Conservation (phyloP, 2,888 invertebrate genomes). For the Choristoneura rosaceana region DNA sequence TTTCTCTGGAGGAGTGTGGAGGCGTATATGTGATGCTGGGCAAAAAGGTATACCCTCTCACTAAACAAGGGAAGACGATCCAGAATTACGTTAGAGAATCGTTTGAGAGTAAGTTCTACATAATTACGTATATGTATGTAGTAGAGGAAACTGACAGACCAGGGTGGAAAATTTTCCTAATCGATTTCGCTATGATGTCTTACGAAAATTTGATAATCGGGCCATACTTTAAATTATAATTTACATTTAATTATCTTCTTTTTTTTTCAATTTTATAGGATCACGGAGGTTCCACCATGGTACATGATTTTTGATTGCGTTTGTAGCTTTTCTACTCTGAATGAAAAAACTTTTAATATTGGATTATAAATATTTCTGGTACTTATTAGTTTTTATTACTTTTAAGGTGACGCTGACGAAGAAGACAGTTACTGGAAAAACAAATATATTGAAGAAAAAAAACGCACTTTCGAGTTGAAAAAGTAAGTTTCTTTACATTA, state of each 20-base stretch:
- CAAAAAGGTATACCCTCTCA: constrained; percentile 70
- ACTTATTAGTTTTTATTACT: not conserved
- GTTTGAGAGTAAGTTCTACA: constrained; percentile 61
- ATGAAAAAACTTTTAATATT: not conserved
- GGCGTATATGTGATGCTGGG: constrained; percentile 69
- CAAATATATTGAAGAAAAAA: constrained; percentile 72
- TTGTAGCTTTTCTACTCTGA: too few relatives aligned
- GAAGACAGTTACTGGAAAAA: constrained; percentile 69
- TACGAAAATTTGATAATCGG: too few relatives aligned
- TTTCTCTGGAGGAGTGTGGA: constrained; percentile 70
- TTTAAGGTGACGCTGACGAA: constrained; percentile 63
- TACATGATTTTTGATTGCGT: too few relatives aligned
- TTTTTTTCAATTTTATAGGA: too few relatives aligned
- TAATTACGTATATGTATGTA: not conserved
- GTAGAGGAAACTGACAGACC: too few relatives aligned
- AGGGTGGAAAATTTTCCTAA: too few relatives aligned
- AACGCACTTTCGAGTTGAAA: constrained; percentile 60
- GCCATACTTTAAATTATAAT: too few relatives aligned
- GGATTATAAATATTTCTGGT: too few relatives aligned
- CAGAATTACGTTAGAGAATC: constrained; percentile 63
- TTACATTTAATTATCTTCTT: too few relatives aligned
- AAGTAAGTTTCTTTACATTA: constrained; percentile 53
- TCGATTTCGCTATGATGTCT: too few relatives aligned
- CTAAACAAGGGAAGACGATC: constrained; percentile 64
- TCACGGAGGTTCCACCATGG: too few relatives aligned